Evolutionary conservation across 2,797 vertebrate genomes (phyloP), one percentile per base, ranked within the genome.

Genomic region (Cephalopachus bancanus): DNA sequence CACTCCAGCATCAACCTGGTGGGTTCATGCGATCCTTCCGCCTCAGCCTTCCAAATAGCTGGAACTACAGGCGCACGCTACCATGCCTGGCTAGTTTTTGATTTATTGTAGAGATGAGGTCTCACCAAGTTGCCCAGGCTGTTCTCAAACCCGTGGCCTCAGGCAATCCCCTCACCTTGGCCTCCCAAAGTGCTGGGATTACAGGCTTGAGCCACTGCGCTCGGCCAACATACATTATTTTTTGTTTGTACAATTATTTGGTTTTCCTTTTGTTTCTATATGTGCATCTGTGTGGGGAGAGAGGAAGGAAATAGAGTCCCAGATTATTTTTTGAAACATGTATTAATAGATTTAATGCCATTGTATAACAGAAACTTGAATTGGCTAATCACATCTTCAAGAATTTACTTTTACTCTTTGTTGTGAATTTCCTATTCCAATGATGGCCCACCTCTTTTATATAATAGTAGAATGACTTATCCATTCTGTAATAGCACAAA

Each of bases 381-480:
- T 92, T 97, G 93, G 71, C 94, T 96, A 67, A n/a, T 93, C 91
- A 84, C 37, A 81, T 75, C 64, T 94, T 94, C 81, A 83, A 93
- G 92, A 75, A 80, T 59, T 76, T 75, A 83, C 57, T 75, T 94
- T 95, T 94, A 94, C 49, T 78, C 59, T 93, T 44, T 37, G 2
- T n/a, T 86, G 37, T 81, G 71, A 81, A 92, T 94, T 91, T 97
- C 90, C 59, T 84, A 51, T 84, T 15, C 57, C 60, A 83, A 0
- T 3, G 60, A 91, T 89, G 88, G 57, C 11, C 28, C 44, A 5
- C 53, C 78, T 96, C 37, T 93, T 79, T 96, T 62, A 90, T 78
- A 55, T 71, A 89, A 76, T 75, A 24, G 1, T 62, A 69, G 74
- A 62, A 67, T 86, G 65, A 30, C 81, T 93, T 10, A 93, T 78